Evolutionary conservation across 1,140 invertebrate genomes (phyloP), one percentile per base, ranked within the genome.

Genomic region (Akabosia matsudoensis): DNA sequence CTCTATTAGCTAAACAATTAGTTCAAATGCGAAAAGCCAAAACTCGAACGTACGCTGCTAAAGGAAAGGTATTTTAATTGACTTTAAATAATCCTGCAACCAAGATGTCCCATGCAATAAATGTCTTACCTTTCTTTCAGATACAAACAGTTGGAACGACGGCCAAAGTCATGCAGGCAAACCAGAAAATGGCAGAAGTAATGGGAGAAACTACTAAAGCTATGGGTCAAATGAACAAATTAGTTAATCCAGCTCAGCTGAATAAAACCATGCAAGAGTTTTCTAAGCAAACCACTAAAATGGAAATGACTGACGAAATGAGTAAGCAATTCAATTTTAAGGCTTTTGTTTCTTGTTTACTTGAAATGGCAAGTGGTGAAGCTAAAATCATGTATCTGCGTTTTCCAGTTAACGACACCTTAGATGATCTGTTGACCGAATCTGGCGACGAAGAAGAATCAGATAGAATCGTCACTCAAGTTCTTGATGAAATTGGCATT

Each of bases 281-380:
- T 86, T 88, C 90, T 82, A 90, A 90, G 83, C 92, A 93, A 71
- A 90, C 90, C 82, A 90, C 90, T 82, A 93, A 93, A 84, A 94
- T 97, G 92, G 93, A 92, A 79, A 96, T 97, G 93, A 93, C 93
- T 13, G 94, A 96, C 86, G 95, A 97, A 88, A 93, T 96, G 90
- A 95, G 92, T 94, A 88, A 88, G 89, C 88, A 45, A 78, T 54
- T 0, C 24, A 24, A 10, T 67, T 67, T 67, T 56, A n/a, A 56
- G 4, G n/a, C 22, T 56, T 13, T 56, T 16, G 3, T 22, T 56
- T 13, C 10, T 56, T 56, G 54, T 13, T 13, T n/a, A 56, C 22
- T 24, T 64, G 33, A 74, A 45, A 13, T 67, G 0, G 22, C 64
- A 75, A 67, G 37, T 76, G 10, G 4, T 73, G 33, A 52, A 37